phyloP scores from a whole-genome alignment of 2,113 vertebrate genomes.

The Cochlearius cochlearius region DNA sequence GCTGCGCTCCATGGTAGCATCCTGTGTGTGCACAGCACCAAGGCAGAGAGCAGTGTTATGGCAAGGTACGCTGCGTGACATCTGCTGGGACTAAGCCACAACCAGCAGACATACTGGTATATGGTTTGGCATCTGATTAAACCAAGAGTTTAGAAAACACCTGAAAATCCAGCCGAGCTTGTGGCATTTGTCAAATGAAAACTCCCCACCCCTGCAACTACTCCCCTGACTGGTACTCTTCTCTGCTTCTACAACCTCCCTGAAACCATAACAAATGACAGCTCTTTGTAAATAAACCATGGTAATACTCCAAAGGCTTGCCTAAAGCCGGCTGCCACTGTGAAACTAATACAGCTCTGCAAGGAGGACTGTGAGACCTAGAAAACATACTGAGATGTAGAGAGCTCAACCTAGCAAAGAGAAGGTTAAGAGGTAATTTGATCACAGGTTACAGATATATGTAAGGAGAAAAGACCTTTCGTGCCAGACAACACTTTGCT shows the following conservation, averaged over 20 bases:
- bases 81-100: neutral
- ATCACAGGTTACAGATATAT: neutral
- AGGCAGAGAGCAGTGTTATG: neutral
- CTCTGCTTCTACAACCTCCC: neutral
- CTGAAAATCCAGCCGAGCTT: neutral
- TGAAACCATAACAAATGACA: neutral
- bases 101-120: neutral
- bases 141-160: neutral
- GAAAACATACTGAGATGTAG: neutral
- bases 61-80: neutral
- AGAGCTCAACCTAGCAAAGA: neutral
- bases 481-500: neutral
- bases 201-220: neutral
- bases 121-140: neutral
- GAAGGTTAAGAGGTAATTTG: neutral
- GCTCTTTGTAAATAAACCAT: neutral
- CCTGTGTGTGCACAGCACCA: neutral
- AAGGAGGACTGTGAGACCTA: neutral
- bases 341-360: neutral
- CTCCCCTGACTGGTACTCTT: neutral
- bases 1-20: accelerated
- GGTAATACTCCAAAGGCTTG: neutral
- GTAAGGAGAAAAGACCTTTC: neutral
- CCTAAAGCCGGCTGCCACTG: neutral
- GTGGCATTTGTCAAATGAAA: neutral